Evolutionary conservation across 2,113 vertebrate species (phyloP), one percentile per base, ranked within the genome.

Genomic region (Ageneiosus marmoratus): DNA sequence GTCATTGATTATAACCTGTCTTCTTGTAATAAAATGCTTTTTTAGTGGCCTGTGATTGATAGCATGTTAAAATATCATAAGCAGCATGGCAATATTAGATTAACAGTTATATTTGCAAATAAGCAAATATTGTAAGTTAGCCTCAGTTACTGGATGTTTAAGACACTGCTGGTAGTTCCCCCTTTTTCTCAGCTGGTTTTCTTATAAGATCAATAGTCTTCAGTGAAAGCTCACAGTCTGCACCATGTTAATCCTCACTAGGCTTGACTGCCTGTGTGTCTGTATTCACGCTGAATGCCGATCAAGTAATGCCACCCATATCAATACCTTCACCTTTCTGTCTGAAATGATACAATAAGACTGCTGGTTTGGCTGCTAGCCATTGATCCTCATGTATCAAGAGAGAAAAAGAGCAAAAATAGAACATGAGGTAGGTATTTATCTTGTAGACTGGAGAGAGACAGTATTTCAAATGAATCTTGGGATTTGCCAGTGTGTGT

Each of bases 201-300:
- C 90, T 85, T 88, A 79, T 65, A 7, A 56, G 27, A 92, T 94
- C 93, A 83, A 94, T 94, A 92, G 86, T 91, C 88, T 91, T 90
- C 89, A 92, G 90, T 90, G 88, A 81, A 91, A 89, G 87, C 90
- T 84, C 83, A 88, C 67, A 72, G 87, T 87, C 89, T 82, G 85
- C 51, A 72, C 87, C 84, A 76, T 90, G 87, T 82, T 91, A 90
- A 93, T 90, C 89, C 89, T 80, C 85, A 83, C 83, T 72, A 81
- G 48, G 18, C 83, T 58, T 83, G 56, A 78, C 78, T 62, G 79
- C 79, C 76, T 89, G 87, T 63, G 81, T 62, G 81, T 81, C 82
- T 79, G 83, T 82, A 62, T 81, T 85, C 62, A 44, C 50, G 44
- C 77, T 62, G 83, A 75, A 73, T 41, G 15, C 60, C 34, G 53